Evolutionary conservation across 2,888 invertebrate genomes (phyloP).

Genomic region (Nezara viridula): DNA sequence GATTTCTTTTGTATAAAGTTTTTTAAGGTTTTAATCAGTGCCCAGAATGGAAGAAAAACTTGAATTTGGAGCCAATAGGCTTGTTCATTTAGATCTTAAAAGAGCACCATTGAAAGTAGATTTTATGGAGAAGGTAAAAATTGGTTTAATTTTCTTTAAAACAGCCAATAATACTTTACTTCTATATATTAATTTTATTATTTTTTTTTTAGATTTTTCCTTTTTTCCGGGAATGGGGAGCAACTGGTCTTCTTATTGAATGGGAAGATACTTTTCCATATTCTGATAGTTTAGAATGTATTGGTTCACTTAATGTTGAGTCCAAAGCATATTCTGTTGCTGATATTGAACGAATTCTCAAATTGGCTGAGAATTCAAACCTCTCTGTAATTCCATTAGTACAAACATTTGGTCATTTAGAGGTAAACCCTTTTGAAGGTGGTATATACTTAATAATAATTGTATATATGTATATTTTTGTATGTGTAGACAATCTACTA

Average conservation of each 20-base stretch:
- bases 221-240: constrained; percentile 77
- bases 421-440: constrained; percentile 69
- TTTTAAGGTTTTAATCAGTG: background rate
- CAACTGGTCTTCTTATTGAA: constrained; percentile 85
- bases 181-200: background rate
- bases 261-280: constrained; percentile 95
- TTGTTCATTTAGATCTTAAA: constrained; percentile 83
- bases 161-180: background rate
- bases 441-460: constrained; percentile 44
- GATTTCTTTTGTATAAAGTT: background rate
- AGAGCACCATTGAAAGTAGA: constrained; percentile 79
- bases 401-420: constrained; percentile 91
- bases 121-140: constrained; percentile 73
- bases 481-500: constrained; percentile 42
- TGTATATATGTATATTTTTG: constrained; percentile 47
- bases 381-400: constrained; percentile 81
- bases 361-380: constrained; percentile 76
- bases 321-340: constrained; percentile 76
- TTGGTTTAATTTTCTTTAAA: constrained; percentile 21
- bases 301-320: constrained; percentile 69
- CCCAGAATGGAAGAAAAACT: constrained; percentile 60
- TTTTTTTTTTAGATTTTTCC: constrained; percentile 73
- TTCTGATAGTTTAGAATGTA: constrained; percentile 70
- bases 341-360: constrained; percentile 78
- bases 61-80: constrained; percentile 66